Evolutionary conservation across 2,888 invertebrate species (phyloP).

Genomic region (Xestoiulus laeticollis): DNA sequence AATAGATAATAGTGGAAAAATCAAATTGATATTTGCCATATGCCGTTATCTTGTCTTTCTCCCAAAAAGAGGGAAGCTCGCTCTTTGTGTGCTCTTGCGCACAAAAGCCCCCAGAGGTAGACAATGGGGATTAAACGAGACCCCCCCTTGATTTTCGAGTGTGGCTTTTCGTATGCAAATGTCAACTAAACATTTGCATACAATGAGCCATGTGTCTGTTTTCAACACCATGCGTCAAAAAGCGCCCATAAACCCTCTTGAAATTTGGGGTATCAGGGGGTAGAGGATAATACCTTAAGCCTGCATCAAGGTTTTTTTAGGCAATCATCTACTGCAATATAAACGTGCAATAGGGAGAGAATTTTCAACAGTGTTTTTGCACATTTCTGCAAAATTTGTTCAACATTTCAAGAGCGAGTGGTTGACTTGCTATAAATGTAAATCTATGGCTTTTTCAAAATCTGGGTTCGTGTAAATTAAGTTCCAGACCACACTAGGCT

Average conservation of each 20-base stretch:
- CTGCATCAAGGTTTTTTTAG: background rate
- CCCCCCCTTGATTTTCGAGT: conserved; percentile 17
- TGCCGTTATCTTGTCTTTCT: conserved; percentile 26
- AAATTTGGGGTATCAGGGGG: background rate
- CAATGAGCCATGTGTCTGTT: conserved; percentile 26
- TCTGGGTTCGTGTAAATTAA: too few species aligned
- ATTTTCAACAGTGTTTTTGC: too few species aligned
- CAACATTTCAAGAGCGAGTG: background rate
- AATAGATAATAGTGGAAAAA: background rate
- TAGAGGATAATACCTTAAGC: background rate
- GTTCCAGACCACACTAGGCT: too few species aligned
- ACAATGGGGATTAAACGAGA: conserved; percentile 26
- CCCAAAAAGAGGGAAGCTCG: background rate
- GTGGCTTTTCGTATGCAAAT: conserved; percentile 26
- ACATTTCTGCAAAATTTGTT: background rate
- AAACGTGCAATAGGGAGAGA: too few species aligned
- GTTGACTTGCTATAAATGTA: too few species aligned
- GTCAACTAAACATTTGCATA: conserved; percentile 9
- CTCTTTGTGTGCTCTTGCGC: background rate
- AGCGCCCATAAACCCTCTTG: background rate
- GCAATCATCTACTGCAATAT: background rate
- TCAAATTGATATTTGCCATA: conserved; percentile 26
- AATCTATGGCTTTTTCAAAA: too few species aligned
- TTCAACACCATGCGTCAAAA: conserved; percentile 4
- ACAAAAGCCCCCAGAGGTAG: background rate